Base-by-base conservation (phyloP, 2,113 vertebrate genomes). In the Centropus unirufus region DNA sequence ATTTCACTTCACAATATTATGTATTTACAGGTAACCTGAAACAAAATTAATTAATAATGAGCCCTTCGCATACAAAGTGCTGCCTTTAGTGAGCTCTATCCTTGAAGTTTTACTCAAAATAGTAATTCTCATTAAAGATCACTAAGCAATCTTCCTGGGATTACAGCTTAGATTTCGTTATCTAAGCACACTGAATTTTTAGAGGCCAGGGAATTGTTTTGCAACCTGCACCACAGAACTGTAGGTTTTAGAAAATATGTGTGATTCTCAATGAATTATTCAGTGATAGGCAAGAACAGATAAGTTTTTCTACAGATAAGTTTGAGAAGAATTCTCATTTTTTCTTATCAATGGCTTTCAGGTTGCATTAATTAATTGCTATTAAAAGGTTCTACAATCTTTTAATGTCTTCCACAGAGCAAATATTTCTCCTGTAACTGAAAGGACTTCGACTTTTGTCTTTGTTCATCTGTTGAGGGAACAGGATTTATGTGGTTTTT, bases 361-460 rank as follows among this genome's bases (percentile, higher is more conserved):
- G 88, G 79, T 89, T 93, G 70, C 54, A 92, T 85, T 94, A 89
- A 87, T 95, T 92, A 92, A 92, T 94, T 96, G 30, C 14, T 97
- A 61, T 75, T 93, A 91, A 96, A 87, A 89, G 5, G 11, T 87
- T 93, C 52, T 17, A 57, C 54, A 67, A 89, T 91, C 17, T 89
- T 89, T 62, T 69, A 83, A 79, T 75, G 67, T 92, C 22, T 95
- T 79, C 27, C 19, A 9, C 29, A 74, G 20, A 87, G 21, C 4
- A 12, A 49, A 20, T 32, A 73, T 61, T 88, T 59, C 17, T 92
- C 9, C 17, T 63, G 26, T 39, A 67, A 67, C 6, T 63, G 22
- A 70, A 88, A 75, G 6, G 8, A 74, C 21, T 54, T 75, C 23
- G 8, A 23, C 7, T 39, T 83, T 47, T 83, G 8, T 47, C 11